Evolutionary conservation across 2,113 vertebrate genomes (phyloP), one percentile per base, ranked within the genome.

Genomic region (Siphamia tubifer): DNA sequence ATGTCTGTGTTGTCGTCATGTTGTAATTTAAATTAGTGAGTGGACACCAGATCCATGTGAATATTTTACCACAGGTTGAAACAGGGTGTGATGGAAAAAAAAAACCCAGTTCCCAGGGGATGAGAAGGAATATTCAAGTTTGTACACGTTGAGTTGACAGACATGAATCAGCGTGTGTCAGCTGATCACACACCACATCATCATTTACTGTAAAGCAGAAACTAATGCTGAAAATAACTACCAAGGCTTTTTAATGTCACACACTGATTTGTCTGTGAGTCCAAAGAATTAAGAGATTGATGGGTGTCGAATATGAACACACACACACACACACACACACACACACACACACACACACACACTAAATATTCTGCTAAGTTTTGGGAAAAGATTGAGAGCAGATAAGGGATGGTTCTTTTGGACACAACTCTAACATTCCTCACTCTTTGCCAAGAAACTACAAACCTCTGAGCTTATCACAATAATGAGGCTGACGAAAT

Each of bases 341-440:
- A n/a, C n/a, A n/a, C n/a, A n/a, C n/a, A n/a, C n/a, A n/a, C n/a
- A n/a, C n/a, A n/a, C n/a, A 35, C 31, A 19, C 19, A 36, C 8
- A 19, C 24, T 40, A 11, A 13, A n/a, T 3, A 15, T 27, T 42
- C 15, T 10, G 17, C 11, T 11, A 6, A 15, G 28, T 56, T 45
- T 52, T 25, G 31, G 13, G 20, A 68, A 68, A 36, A n/a, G 1
- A 42, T 56, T 61, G 63, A 3, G 8, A 54, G 24, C 24, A 34
- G 56, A 60, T 32, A 25, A 21, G 16, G 19, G 30, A 53, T 49
- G 28, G 58, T 53, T 68, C 12, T 52, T 36, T 77, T 79, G 68
- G 73, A 72, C 23, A 31, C 42, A 16, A 1, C n/a, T 45, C 16
- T 34, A 20, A 62, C 74, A 82, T 86, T 84, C 70, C 62, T 69